Conservation (phyloP, 2,797 vertebrate genomes). For the Micromesistius poutassou region DNA sequence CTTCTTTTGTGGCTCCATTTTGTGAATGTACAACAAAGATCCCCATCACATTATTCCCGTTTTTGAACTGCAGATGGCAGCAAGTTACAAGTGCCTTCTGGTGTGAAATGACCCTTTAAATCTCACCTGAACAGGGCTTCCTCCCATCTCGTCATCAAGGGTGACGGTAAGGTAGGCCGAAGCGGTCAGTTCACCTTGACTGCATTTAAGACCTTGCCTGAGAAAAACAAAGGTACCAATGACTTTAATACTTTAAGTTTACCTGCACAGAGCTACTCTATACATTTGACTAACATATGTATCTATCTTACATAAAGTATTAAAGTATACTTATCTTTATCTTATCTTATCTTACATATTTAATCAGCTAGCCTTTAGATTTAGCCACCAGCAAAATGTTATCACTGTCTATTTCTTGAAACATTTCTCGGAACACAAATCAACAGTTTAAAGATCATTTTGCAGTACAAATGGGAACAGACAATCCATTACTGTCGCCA, state of each 20-base stretch:
- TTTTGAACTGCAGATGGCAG: not conserved
- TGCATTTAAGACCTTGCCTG: slow-evolving; percentile 75
- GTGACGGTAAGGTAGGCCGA: slow-evolving; percentile 70
- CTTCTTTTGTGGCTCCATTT: not conserved
- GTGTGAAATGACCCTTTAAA: not conserved
- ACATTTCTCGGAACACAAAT: not conserved
- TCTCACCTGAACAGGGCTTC: slow-evolving; percentile 71
- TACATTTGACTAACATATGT: not conserved
- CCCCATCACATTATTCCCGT: not conserved
- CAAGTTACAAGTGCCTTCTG: not conserved
- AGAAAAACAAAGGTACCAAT: slow-evolving; percentile 18
- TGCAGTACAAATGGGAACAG: not conserved
- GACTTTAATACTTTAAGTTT: not conserved
- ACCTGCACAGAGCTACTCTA: not conserved
- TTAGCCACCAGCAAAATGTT: too few species aligned
- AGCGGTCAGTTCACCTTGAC: slow-evolving; percentile 62
- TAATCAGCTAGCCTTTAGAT: too few species aligned
- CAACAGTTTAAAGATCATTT: not conserved
- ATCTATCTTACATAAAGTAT: too few species aligned
- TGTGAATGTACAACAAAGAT: not conserved
- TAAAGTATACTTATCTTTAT: too few species aligned
- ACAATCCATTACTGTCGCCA: not conserved
- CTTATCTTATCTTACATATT: too few species aligned
- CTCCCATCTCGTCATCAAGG: slow-evolving; percentile 70
- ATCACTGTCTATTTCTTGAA: too few species aligned